Evolutionary conservation across 2,113 vertebrate genomes (phyloP), one percentile per base, ranked within the genome.

Genomic region (Stigmatopora nigra): DNA sequence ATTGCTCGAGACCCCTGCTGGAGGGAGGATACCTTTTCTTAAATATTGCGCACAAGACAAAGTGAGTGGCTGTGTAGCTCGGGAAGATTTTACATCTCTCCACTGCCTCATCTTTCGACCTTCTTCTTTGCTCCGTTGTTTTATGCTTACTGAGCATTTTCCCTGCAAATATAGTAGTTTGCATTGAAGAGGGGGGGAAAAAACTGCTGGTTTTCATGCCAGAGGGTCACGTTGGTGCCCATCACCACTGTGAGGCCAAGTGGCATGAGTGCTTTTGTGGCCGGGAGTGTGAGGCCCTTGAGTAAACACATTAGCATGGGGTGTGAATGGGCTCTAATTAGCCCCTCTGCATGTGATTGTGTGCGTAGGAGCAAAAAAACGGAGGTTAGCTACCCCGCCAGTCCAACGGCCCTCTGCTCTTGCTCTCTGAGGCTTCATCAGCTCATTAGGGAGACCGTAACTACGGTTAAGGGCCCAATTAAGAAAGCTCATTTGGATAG

Each of bases 291-390:
- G 77, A 68, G 84, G 80, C 80, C 77, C 86, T 89, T 87, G 83
- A 83, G 82, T 89, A 90, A 90, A 90, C 88, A 90, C 75, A 88
- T 92, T 91, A 92, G 86, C 75, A 81, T 38, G 16, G 80, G 79
- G 85, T 89, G 89, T 89, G 88, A 91, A 90, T 89, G 74, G 77
- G 61, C 77, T 90, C 84, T 90, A 90, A 90, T 91, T 90, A 90
- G 86, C 76, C 86, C 73, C 70, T 62, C 75, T 74, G 76, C 71
- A 64, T 69, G 63, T 67, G 64, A 55, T 31, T 51, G 77, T 72
- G 64, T 65, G 58, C 64, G 64, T 47, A 36, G 46, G 59, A 47
- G 72, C 70, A 76, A 53, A 81, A 72, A 78, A 82, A 74, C 73
- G 71, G 68, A 82, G 81, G 82, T 87, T 84, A 82, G 82, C 78